Conservation (phyloP, 2,888 invertebrate species). For the Agonopterix heracliana region DNA sequence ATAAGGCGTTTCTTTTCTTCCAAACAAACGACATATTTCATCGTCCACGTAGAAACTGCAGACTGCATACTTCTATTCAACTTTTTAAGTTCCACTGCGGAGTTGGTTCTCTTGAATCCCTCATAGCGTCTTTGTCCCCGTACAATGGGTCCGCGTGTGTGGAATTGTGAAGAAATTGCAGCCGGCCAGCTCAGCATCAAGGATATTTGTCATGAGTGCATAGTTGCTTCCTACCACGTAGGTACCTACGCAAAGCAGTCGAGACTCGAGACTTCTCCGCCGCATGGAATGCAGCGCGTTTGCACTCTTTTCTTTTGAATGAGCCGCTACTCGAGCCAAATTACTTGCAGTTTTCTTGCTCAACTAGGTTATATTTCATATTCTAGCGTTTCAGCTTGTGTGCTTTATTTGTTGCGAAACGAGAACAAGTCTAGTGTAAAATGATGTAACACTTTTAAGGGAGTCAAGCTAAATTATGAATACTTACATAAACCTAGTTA, state of each 20-base stretch:
- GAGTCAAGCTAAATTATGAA: too few relatives aligned
- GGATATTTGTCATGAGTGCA: conserved; percentile 48
- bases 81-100: conserved; percentile 58
- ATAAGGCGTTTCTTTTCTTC: neutral
- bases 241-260: conserved; percentile 14
- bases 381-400: neutral
- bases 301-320: conserved; percentile 32
- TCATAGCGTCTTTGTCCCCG: conserved; percentile 59
- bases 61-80: conserved; percentile 48
- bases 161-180: conserved; percentile 50
- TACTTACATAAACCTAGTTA: too few relatives aligned
- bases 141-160: conserved; percentile 62
- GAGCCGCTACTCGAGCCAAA: conserved; percentile 20
- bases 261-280: conserved; percentile 3
- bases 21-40: neutral
- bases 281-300: conserved; percentile 27
- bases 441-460: too few relatives aligned
- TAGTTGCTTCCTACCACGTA: conserved; percentile 19
- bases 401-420: neutral
- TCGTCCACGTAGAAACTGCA: neutral
- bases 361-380: conserved; percentile 12
- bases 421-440: too few relatives aligned
- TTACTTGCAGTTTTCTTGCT: conserved; percentile 28
- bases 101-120: conserved; percentile 49
- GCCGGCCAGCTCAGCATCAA: conserved; percentile 10